Base-by-base conservation (phyloP, 1,140 invertebrate species). In the Gonatopus flavifemur region DNA sequence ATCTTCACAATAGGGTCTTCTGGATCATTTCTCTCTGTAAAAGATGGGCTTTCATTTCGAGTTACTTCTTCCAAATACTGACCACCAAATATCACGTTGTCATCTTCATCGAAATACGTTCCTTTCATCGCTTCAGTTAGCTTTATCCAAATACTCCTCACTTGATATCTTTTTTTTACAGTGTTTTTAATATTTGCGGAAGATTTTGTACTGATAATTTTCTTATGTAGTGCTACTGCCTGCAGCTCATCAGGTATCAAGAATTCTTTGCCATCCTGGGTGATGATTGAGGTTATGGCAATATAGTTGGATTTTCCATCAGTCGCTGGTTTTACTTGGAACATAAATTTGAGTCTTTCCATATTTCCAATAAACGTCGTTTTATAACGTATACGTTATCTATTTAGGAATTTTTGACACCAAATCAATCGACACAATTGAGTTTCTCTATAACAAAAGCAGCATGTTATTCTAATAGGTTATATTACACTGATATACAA, bases 261-360 rank as follows among this genome's bases (percentile, higher is more conserved):
- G 46, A 31, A 67, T 48, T 31, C 20, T 18, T 59, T 32, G 6
- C 54, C 67, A 19, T 55, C 30, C 38, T 47, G 36, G 46, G 60
- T 68, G 7, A 9, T 54, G 41, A 68, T 69, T 47, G 66, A 69
- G 46, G 64, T 63, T 59, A 63, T 44, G 47, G 54, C 61, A 12
- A 67, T 50, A 22, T 60, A 43, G 32, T 69, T 69, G 39, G 69
- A 33, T 58, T 69, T 71, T 58, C 56, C 62, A 53, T 69, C 62
- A 43, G 35, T 10, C 47, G 57, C 7, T 24, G 38, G 12, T 53
- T 54, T 55, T 3, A 66, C 55, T 49, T 22, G 15, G 40, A 70
- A 69, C 52, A 64, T 52, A 56, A 69, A 72, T 28, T 59, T 49
- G n/a, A 69, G 53, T 32, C 62, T 70, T 10, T 64, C 59, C 64